A percentile compares a stretch with the other conserved stretches of the same genome.
phyloP scores from a whole-genome alignment of 2,113 vertebrate genomes.

The Electrona antarctica region DNA sequence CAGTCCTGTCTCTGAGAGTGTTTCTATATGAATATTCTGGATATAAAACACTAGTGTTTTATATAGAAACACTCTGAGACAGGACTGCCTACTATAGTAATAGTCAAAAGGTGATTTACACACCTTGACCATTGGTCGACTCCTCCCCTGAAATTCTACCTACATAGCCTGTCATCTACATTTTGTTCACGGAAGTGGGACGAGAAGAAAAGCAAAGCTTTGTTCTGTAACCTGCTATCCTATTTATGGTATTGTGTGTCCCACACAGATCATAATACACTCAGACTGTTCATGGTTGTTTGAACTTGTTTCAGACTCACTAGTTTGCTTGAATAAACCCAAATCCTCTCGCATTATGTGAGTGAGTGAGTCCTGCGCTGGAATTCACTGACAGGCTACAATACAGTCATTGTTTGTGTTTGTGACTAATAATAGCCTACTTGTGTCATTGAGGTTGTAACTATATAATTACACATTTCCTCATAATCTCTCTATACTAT shows the following conservation, averaged over 20 bases:
- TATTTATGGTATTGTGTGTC: constrained; percentile 20
- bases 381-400: background rate
- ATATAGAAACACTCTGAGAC: no score
- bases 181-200: constrained; percentile 11
- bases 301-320: no score
- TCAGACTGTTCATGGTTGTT: no score
- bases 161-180: background rate
- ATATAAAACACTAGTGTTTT: no score
- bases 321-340: background rate
- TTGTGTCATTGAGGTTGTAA: no score
- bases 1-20: no score
- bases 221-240: constrained; percentile 7
- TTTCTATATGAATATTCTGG: no score
- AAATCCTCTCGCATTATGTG: background rate
- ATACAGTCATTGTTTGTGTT: no score
- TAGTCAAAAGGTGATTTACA: background rate
- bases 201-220: constrained; percentile 1
- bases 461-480: no score
- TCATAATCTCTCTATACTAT: no score
- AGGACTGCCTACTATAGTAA: no score
- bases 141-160: background rate
- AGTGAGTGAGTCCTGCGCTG: background rate
- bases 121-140: constrained; percentile 1
- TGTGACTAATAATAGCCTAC: no score
- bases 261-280: background rate